phyloP scores from a whole-genome alignment of 1,140 invertebrate species.

The Liolophura sinensis region DNA sequence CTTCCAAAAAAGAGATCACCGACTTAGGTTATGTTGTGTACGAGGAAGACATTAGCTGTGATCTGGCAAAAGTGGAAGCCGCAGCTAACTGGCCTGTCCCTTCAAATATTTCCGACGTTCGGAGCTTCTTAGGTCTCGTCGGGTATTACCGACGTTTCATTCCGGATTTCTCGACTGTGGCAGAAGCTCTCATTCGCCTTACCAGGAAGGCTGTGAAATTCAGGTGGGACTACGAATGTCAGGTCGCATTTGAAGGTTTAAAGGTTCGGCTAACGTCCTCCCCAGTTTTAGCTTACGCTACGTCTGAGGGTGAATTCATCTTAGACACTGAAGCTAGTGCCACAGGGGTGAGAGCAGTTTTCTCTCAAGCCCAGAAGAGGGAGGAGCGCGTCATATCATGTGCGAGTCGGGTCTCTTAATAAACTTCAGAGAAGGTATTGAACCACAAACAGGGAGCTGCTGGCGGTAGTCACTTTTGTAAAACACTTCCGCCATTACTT shows the following conservation, averaged over 20 bases:
- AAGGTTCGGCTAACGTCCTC: too few species aligned
- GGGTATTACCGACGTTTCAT: slow-evolving; percentile 3
- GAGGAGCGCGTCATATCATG: too few species aligned
- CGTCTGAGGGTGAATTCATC: too few species aligned
- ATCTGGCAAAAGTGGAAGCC: slow-evolving; percentile 36
- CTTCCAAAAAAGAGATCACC: too few species aligned
- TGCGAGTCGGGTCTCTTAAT: slow-evolving; percentile 7
- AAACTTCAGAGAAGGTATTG: slow-evolving; percentile 11
- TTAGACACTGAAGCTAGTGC: too few species aligned
- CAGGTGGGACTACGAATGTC: too few species aligned
- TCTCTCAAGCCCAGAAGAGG: too few species aligned
- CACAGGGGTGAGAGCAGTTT: too few species aligned
- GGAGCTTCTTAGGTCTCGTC: slow-evolving; percentile 34
- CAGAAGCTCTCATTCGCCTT: too few species aligned
- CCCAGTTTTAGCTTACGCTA: too few species aligned
- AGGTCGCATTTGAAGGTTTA: too few species aligned
- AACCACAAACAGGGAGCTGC: slow-evolving; percentile 9
- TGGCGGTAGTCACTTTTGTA: slow-evolving; percentile 14
- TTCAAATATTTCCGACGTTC: slow-evolving; percentile 27
- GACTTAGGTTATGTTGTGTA: slow-evolving; percentile 36
- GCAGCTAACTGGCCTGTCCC: slow-evolving; percentile 38
- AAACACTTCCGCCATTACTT: slow-evolving; percentile 10
- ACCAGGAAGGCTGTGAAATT: too few species aligned
- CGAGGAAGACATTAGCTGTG: slow-evolving; percentile 21
- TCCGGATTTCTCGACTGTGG: slow-evolving; percentile 16